Evolutionary conservation across 2,113 vertebrate genomes (phyloP).

Genomic region (Pseudorasbora parva): DNA sequence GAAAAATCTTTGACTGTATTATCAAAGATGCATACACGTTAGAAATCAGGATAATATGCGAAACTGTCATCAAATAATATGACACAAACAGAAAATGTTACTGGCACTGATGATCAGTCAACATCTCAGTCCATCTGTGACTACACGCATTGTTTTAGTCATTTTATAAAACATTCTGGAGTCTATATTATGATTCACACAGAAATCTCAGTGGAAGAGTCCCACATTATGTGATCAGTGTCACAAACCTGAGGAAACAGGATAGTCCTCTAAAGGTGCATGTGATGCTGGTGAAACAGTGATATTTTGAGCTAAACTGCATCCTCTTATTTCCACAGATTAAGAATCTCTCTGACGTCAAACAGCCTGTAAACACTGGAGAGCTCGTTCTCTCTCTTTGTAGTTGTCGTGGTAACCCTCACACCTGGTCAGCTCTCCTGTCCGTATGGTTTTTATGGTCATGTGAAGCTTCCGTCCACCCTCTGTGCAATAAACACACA

Average conservation of each 20-base stretch:
- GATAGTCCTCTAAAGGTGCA: neutral
- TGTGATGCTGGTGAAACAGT: neutral
- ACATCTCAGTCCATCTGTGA: neutral
- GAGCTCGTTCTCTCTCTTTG: conserved; percentile 19
- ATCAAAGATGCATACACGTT: neutral
- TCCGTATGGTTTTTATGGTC: conserved; percentile 56
- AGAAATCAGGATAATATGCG: neutral
- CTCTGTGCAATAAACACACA: conserved; percentile 52
- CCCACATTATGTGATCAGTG: neutral
- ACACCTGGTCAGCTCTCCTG: conserved; percentile 57
- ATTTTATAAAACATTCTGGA: neutral
- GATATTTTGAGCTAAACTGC: conserved; percentile 16
- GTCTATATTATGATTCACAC: neutral
- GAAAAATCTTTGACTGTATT: too few relatives aligned
- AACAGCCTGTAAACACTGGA: conserved; percentile 44
- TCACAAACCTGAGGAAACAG: neutral
- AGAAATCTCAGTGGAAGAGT: neutral
- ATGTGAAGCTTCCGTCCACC: conserved; percentile 53
- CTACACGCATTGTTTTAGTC: neutral
- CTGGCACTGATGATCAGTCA: neutral
- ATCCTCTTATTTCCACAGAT: conserved; percentile 42
- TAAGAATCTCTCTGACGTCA: conserved; percentile 45
- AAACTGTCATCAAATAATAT: neutral
- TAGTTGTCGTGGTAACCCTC: conserved; percentile 56
- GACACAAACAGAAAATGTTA: neutral